Evolutionary conservation across 2,888 invertebrate genomes (phyloP), one percentile per base, ranked within the genome.

Genomic region (Agrochola lychnidis): DNA sequence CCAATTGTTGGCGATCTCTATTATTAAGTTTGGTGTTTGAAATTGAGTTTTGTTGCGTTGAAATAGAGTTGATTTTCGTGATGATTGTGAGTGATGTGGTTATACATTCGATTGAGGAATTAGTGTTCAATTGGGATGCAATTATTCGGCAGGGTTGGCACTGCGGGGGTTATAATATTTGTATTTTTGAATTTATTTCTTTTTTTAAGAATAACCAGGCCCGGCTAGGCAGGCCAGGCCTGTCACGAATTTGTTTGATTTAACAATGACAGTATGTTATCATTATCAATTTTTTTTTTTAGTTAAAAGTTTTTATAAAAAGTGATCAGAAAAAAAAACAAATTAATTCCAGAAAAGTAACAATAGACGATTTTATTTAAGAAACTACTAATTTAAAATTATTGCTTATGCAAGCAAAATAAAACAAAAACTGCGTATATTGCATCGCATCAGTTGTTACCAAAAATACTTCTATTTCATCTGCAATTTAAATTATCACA

Each of bases 71-170:
- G 83, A 66, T 78, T 85, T 87, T 90, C 77, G 75, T 71, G 78
- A 71, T 78, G 73, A 30, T 70, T 61, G 68, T 40, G 14, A 68
- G 45, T 71, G 85, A 66, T 82, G 86, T 88, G 90, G 90, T 85
- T 90, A 88, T 89, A 91, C 90, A 92, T 92, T 93, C 89, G 93
- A 94, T 94, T 93, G 92, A 92, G 88, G 94, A 93, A 95, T 95
- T 94, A 95, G 94, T 94, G 91, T 93, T 94, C 93, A 93, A 95
- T 94, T 93, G 91, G 93, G 92, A 91, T 93, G 92, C 91, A 92
- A 94, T 94, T 91, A 92, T 91, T 91, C 92, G 91, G 86, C 85
- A 94, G 93, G 94, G 94, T 81, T 93, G 92, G 63, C 88, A 68
- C 85, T 70, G 77, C 74, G 57, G 72, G 79, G 73, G 80, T 64